A percentile compares a stretch with the other conserved stretches of the same genome.
These are phyloP conservation scores for Gorsachius magnificus DNA, from an alignment of 2,797 vertebrate genomes.

Conservation along the genomic window DNA sequence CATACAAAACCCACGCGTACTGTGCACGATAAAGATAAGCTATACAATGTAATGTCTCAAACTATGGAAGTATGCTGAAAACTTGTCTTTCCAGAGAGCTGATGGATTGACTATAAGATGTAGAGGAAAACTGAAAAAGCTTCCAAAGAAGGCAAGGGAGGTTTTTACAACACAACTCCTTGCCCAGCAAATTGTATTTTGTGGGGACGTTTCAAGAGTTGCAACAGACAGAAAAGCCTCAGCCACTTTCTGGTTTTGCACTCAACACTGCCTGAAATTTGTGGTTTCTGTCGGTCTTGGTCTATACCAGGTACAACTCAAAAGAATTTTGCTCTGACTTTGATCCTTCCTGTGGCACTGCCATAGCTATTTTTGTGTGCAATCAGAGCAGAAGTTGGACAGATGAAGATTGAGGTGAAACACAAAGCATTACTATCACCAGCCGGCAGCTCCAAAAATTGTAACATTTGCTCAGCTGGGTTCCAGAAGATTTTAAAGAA, in stretches of 20 bases:
- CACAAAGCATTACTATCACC: not conserved
- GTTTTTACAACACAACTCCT: not conserved
- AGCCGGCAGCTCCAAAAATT: not conserved
- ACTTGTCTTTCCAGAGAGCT: not conserved
- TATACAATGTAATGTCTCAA: not conserved
- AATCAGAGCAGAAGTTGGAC: not conserved
- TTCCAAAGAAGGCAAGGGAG: not conserved
- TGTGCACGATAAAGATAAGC: not conserved
- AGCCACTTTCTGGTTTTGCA: not conserved
- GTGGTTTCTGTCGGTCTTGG: not conserved
- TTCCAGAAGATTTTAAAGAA: not conserved
- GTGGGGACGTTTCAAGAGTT: not conserved
- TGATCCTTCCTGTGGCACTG: not conserved
- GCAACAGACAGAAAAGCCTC: not conserved
- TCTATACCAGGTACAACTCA: not conserved
- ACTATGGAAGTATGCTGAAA: not conserved
- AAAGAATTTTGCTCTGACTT: not conserved
- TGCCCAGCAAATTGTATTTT: not conserved
- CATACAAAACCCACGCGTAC: not conserved
- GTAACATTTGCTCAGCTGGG: not conserved
- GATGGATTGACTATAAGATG: not conserved
- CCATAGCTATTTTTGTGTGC: not conserved
- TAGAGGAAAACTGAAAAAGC: not conserved
- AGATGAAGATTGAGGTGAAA: not conserved
- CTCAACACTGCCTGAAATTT: not conserved